These are phyloP conservation scores for Drosophila cracens DNA, from an alignment of 2,888 invertebrate genomes.

Conservation along the genomic window DNA sequence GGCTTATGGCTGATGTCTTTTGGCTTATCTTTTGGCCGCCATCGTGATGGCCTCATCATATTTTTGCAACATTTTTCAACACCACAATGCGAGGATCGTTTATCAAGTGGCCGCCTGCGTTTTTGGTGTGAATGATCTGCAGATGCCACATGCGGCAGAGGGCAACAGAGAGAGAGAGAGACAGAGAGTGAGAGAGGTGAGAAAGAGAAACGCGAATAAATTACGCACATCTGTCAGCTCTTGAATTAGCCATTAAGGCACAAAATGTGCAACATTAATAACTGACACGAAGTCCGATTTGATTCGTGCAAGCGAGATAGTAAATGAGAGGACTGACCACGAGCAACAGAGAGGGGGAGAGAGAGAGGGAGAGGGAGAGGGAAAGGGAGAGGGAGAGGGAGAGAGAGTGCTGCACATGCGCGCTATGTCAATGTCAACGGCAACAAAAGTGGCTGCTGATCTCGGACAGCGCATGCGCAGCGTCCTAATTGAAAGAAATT, in stretches of 20 bases:
- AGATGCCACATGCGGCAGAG: slow-evolving; percentile 30
- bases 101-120: slow-evolving; percentile 56
- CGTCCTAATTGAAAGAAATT: slow-evolving; percentile 84
- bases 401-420: slow-evolving; percentile 59
- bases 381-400: slow-evolving; percentile 10
- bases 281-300: slow-evolving; percentile 84
- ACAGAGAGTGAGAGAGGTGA: slow-evolving; percentile 1
- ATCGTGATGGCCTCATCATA: slow-evolving; percentile 83
- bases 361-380: slow-evolving; percentile 6
- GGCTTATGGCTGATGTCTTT: slow-evolving; percentile 12
- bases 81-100: slow-evolving; percentile 73
- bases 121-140: slow-evolving; percentile 51
- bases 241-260: slow-evolving; percentile 85
- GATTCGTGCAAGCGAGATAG: slow-evolving; percentile 75
- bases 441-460: slow-evolving; percentile 74
- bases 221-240: slow-evolving; percentile 85
- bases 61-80: slow-evolving; percentile 78
- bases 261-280: slow-evolving; percentile 85
- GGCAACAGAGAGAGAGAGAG: slow-evolving; percentile 12
- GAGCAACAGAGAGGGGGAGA: slow-evolving; percentile 5
- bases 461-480: slow-evolving; percentile 74
- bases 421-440: slow-evolving; percentile 83
- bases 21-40: slow-evolving; percentile 47
- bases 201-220: slow-evolving; percentile 80
- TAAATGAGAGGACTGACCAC: neutral